Conservation (phyloP, 2,888 invertebrate species). For the Eupithecia subfuscata region DNA sequence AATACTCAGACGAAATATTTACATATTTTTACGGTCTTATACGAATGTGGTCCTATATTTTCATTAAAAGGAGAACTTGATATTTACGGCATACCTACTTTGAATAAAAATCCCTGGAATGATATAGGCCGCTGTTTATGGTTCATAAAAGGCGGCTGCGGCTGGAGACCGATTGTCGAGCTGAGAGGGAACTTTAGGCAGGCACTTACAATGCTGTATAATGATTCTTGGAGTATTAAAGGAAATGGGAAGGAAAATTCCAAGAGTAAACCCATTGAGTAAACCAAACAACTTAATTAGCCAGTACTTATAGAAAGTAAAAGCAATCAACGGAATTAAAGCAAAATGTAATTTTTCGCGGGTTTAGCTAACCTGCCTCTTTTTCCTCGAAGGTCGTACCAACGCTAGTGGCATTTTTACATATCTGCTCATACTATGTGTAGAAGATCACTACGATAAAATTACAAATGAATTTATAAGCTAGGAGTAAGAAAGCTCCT, state of each 20-base stretch:
- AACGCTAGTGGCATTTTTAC: not conserved
- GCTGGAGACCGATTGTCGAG: slow-evolving; percentile 50
- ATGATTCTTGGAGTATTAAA: slow-evolving; percentile 56
- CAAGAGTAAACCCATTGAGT: slow-evolving; percentile 28
- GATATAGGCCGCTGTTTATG: slow-evolving; percentile 61
- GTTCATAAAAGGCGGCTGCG: slow-evolving; percentile 55
- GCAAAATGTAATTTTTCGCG: not conserved
- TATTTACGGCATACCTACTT: slow-evolving; percentile 56
- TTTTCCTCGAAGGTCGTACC: not conserved
- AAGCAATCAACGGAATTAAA: not conserved
- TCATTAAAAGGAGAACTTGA: slow-evolving; percentile 56
- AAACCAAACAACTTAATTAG: slow-evolving; percentile 13
- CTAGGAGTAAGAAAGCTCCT: not conserved
- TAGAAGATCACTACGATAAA: too few species aligned
- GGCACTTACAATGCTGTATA: slow-evolving; percentile 51
- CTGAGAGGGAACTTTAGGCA: slow-evolving; percentile 51
- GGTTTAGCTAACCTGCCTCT: slow-evolving; percentile 1
- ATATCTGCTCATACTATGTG: too few species aligned
- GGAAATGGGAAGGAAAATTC: slow-evolving; percentile 41
- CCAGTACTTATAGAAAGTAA: slow-evolving; percentile 9
- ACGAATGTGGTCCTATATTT: slow-evolving; percentile 48
- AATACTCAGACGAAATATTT: not conserved
- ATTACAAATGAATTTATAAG: not conserved
- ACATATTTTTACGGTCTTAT: slow-evolving; percentile 8
- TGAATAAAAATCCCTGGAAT: slow-evolving; percentile 59